Conservation (phyloP, 2,113 vertebrate species). For the Xiphias gladius region DNA sequence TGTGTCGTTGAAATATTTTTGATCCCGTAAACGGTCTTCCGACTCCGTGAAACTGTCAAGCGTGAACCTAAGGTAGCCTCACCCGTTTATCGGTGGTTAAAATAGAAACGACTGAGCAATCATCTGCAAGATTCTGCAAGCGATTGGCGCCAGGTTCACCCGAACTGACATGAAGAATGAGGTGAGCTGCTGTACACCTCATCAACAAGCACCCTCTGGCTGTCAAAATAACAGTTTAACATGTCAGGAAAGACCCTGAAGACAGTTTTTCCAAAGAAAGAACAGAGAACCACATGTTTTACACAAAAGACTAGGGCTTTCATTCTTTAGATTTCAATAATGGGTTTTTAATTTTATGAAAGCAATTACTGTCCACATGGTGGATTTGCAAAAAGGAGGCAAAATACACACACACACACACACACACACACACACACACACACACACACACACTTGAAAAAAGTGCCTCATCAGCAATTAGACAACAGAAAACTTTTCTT, state of each 20-base stretch:
- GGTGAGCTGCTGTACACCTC: slow-evolving; percentile 7
- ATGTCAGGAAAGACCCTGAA: not conserved
- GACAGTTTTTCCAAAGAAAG: slow-evolving; percentile 21
- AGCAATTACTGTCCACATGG: slow-evolving; percentile 37
- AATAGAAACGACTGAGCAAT: not conserved
- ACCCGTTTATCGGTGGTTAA: not conserved
- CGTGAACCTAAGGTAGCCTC: not conserved
- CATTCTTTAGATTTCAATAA: slow-evolving; percentile 21
- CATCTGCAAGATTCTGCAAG: not conserved
- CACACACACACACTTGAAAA: not conserved
- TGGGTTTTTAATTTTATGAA: slow-evolving; percentile 17
- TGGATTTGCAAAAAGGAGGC: slow-evolving; percentile 13
- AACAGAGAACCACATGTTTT: not conserved
- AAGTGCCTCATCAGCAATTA: slow-evolving; percentile 41
- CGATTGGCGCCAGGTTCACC: slow-evolving; percentile 2
- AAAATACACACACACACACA: not conserved
- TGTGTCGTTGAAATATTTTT: not conserved
- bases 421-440: not conserved
- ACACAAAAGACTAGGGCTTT: not conserved
- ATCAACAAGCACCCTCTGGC: not conserved
- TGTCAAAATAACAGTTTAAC: slow-evolving; percentile 21
- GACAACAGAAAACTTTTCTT: slow-evolving; percentile 39
- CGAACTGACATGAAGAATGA: not conserved
- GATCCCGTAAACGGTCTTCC: not conserved
- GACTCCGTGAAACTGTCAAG: not conserved